These are phyloP conservation scores for Tenrec ecaudatus DNA, from an alignment of 2,113 vertebrate species.

Conservation along the genomic window DNA sequence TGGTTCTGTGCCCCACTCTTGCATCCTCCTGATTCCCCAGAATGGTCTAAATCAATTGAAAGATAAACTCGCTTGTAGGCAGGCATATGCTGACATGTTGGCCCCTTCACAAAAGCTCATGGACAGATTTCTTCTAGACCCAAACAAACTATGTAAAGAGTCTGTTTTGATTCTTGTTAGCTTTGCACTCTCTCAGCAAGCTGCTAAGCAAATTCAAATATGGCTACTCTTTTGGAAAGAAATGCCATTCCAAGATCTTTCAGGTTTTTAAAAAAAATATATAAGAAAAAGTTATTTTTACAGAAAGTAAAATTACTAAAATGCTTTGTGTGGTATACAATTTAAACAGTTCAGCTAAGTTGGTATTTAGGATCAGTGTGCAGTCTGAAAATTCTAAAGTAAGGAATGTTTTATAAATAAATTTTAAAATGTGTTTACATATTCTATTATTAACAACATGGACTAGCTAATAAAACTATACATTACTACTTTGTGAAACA, in stretches of 20 bases:
- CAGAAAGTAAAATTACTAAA: slow-evolving; percentile 71
- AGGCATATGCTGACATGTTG: slow-evolving; percentile 83
- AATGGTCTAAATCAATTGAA: slow-evolving; percentile 83
- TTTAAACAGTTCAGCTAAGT: slow-evolving; percentile 58
- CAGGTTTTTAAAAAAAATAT: slow-evolving; percentile 65
- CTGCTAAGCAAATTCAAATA: slow-evolving; percentile 84
- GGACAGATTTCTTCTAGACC: slow-evolving; percentile 83
- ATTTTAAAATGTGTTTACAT: slow-evolving; percentile 18
- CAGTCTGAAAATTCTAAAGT: slow-evolving; percentile 22
- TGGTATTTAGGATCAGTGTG: not conserved
- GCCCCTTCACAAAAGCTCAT: slow-evolving; percentile 83
- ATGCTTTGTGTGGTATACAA: slow-evolving; percentile 59
- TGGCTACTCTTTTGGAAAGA: slow-evolving; percentile 82
- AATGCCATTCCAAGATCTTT: slow-evolving; percentile 81
- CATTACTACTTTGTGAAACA: not conserved
- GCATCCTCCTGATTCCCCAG: slow-evolving; percentile 78
- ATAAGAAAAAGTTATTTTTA: slow-evolving; percentile 81
- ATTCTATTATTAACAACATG: not conserved
- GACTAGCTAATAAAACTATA: not conserved
- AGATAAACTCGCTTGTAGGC: slow-evolving; percentile 82
- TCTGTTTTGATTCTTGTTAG: slow-evolving; percentile 84
- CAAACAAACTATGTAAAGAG: slow-evolving; percentile 84
- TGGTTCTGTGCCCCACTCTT: slow-evolving; percentile 71
- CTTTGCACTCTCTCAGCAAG: slow-evolving; percentile 83
- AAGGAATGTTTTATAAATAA: slow-evolving; percentile 1